Conservation (phyloP, 53 echinoderm and acorn worm genomes). For the Astropecten irregularis region DNA sequence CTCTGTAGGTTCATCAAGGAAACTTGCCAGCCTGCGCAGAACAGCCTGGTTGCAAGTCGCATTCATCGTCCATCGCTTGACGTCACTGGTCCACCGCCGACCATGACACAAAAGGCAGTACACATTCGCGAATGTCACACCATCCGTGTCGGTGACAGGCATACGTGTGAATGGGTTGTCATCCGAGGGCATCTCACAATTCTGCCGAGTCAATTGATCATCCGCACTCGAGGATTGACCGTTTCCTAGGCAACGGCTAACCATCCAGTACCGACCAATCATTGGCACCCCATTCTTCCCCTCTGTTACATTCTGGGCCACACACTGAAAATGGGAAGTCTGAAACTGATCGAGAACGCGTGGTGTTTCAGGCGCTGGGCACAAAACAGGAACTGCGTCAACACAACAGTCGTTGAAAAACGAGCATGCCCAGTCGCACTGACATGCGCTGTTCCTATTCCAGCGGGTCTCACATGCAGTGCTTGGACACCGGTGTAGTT, state of each 20-base stretch:
- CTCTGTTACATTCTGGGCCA: neutral
- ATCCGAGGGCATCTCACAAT: neutral
- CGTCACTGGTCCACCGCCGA: neutral
- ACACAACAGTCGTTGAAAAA: slow-evolving; percentile 58
- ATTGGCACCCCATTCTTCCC: too few species aligned
- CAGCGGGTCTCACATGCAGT: slow-evolving; percentile 33
- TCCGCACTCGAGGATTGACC: neutral
- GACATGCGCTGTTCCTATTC: slow-evolving; percentile 36
- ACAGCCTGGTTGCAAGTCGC: neutral
- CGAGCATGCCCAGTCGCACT: slow-evolving; percentile 54
- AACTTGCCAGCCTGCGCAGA: neutral
- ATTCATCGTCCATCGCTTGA: neutral
- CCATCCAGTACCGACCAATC: slow-evolving; percentile 8
- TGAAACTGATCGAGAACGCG: neutral
- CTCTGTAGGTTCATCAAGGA: neutral
- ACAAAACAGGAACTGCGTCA: neutral
- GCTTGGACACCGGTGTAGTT: neutral
- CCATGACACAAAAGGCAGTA: slow-evolving; percentile 55
- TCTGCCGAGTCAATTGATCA: neutral
- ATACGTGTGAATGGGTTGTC: slow-evolving; percentile 10
- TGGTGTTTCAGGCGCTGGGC: neutral
- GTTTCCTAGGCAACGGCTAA: neutral
- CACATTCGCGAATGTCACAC: slow-evolving; percentile 30
- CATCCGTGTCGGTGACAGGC: slow-evolving; percentile 28
- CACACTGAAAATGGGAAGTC: neutral